Percentiles rank a stretch among this genome's conserved stretches.
These are phyloP conservation scores for Ashinkailepas kermadecensis DNA, from an alignment of 2,888 invertebrate genomes.

Conservation along the genomic window DNA sequence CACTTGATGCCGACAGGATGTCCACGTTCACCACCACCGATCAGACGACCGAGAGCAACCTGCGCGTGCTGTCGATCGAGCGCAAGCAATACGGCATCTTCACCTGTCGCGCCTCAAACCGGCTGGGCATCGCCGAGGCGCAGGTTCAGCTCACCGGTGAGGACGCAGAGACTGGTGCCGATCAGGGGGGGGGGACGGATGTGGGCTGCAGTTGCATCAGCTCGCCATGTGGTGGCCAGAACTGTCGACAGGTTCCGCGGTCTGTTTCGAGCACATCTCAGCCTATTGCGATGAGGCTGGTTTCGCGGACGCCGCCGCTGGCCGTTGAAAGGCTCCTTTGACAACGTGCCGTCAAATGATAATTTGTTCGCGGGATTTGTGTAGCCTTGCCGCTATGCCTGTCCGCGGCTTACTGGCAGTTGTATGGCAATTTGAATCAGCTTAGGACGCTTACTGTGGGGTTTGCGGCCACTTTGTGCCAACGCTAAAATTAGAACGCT, in stretches of 20 bases:
- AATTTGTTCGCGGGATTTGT: not conserved
- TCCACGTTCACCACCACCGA: conserved; percentile 87
- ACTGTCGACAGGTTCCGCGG: not conserved
- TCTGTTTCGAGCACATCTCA: not conserved
- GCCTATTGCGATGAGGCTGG: not conserved
- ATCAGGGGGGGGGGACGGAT: not conserved
- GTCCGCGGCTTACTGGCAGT: too few relatives aligned
- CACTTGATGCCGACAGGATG: conserved; percentile 49
- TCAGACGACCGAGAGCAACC: conserved; percentile 82
- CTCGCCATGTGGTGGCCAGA: not conserved
- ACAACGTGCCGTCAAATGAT: not conserved
- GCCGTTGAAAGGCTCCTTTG: not conserved
- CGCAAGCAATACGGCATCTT: conserved; percentile 67
- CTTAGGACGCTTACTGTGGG: too few relatives aligned
- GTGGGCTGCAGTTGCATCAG: conserved; percentile 31
- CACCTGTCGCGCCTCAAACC: conserved; percentile 79
- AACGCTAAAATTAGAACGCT: too few relatives aligned
- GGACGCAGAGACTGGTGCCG: conserved; percentile 36
- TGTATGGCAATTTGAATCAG: too few relatives aligned
- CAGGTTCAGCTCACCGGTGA: conserved; percentile 76
- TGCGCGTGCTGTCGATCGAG: conserved; percentile 82
- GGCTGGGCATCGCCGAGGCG: conserved; percentile 71
- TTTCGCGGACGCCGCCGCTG: not conserved
- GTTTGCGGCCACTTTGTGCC: too few relatives aligned
- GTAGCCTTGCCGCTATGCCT: too few relatives aligned